These are phyloP conservation scores for Amphipyra tragopoginis DNA, from an alignment of 2,888 invertebrate genomes.

Conservation along the genomic window DNA sequence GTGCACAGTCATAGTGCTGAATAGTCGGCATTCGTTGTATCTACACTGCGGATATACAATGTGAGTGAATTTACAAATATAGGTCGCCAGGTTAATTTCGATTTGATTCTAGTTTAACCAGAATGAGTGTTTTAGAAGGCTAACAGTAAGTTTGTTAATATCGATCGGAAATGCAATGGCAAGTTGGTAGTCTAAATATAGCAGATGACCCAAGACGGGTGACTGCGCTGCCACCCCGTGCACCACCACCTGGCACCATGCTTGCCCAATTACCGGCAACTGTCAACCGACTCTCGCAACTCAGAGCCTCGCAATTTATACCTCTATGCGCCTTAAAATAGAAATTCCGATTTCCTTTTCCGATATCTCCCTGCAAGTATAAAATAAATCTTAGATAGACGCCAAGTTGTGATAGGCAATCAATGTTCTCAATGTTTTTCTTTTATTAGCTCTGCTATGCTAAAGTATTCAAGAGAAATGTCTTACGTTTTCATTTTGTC, in stretches of 20 bases:
- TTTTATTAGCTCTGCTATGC: too few species aligned
- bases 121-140: constrained; percentile 31
- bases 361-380: too few species aligned
- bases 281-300: constrained; percentile 5
- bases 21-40: constrained; percentile 17
- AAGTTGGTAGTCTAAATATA: constrained; percentile 68
- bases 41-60: constrained; percentile 6
- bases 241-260: constrained; percentile 20
- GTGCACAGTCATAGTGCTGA: constrained; percentile 39
- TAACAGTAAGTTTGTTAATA: constrained; percentile 51
- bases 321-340: too few species aligned
- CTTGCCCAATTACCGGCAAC: constrained; percentile 41
- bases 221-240: constrained; percentile 37
- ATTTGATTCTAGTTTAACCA: constrained; percentile 24
- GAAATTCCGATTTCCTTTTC: too few species aligned
- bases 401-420: too few species aligned
- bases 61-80: constrained; percentile 22
- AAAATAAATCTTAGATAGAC: too few species aligned
- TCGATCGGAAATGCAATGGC: constrained; percentile 66
- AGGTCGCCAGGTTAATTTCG: constrained; percentile 21
- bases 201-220: constrained; percentile 57
- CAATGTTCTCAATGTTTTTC: too few species aligned
- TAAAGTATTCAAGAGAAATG: too few species aligned
- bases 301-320: too few species aligned
- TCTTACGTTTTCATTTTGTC: too few species aligned